Evolutionary conservation across 2,888 invertebrate genomes (phyloP).

Genomic region (Pollenia amentaria): DNA sequence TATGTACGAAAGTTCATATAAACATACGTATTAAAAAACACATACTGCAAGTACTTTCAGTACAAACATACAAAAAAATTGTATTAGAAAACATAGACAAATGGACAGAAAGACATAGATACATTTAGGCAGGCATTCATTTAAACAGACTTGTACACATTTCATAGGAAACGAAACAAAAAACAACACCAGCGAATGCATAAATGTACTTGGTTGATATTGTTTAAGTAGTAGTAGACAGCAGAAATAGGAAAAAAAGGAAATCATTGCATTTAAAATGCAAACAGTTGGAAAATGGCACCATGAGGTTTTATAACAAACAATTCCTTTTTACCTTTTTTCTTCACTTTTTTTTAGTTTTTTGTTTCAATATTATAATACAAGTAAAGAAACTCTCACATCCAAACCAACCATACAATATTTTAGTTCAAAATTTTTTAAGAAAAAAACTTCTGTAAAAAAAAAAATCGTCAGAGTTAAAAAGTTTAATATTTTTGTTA

Average conservation of each 20-base stretch:
- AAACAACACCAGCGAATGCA: slow-evolving; percentile 45
- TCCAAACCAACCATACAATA: slow-evolving; percentile 9
- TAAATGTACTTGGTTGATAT: slow-evolving; percentile 22
- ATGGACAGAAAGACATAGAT: not conserved
- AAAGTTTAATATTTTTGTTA: slow-evolving; percentile 78
- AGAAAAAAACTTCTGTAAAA: slow-evolving; percentile 45
- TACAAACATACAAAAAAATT: slow-evolving; percentile 19
- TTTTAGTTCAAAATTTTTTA: slow-evolving; percentile 14
- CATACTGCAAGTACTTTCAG: slow-evolving; percentile 33
- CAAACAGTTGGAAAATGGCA: slow-evolving; percentile 77
- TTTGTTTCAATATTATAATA: slow-evolving; percentile 16
- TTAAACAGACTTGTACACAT: slow-evolving; percentile 52
- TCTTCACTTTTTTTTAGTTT: not conserved
- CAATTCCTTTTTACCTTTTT: slow-evolving; percentile 70
- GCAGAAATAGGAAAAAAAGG: slow-evolving; percentile 75
- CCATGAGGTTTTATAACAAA: slow-evolving; percentile 75
- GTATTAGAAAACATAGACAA: slow-evolving; percentile 53
- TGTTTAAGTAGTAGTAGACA: slow-evolving; percentile 47
- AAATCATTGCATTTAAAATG: slow-evolving; percentile 83
- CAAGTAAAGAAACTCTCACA: slow-evolving; percentile 11
- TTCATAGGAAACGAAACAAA: slow-evolving; percentile 64
- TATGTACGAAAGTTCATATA: slow-evolving; percentile 31
- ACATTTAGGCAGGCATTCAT: slow-evolving; percentile 20
- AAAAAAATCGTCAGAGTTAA: slow-evolving; percentile 77
- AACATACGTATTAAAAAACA: slow-evolving; percentile 45